Evolutionary conservation across 2,797 vertebrate species (phyloP).

Genomic region (Phataginus tricuspis): DNA sequence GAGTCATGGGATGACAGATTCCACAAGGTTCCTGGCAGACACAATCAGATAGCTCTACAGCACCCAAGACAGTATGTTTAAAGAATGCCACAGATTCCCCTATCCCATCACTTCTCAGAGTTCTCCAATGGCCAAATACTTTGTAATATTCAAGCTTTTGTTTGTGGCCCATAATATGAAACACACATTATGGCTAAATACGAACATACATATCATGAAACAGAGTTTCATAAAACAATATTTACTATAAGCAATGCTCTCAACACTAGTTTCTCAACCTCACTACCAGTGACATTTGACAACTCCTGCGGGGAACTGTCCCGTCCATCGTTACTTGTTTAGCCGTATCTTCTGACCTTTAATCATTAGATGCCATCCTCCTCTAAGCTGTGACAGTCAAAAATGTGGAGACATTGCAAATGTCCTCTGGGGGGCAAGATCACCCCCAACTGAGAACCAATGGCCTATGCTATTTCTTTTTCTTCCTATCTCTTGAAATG

Average conservation of each 20-base stretch:
- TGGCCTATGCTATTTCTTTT: not conserved
- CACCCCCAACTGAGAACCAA: not conserved
- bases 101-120: not conserved
- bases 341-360: not conserved
- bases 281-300: not conserved
- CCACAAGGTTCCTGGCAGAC: constrained; percentile 93
- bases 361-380: not conserved
- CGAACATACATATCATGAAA: not conserved
- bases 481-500: constrained; percentile 5
- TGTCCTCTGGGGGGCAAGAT: not conserved
- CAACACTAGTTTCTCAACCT: not conserved
- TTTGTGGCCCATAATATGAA: not conserved
- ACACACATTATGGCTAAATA: not conserved
- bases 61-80: not conserved
- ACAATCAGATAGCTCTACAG: constrained; percentile 56
- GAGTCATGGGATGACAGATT: constrained; percentile 98
- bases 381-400: not conserved
- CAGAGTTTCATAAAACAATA: not conserved
- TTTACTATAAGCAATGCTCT: not conserved
- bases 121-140: not conserved
- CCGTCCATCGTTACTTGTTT: not conserved
- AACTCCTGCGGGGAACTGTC: not conserved
- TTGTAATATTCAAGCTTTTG: constrained; percentile 25
- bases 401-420: not conserved
- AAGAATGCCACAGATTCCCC: not conserved